Conservation (phyloP, 2,797 vertebrate genomes). For the Epinephelus malabaricus region DNA sequence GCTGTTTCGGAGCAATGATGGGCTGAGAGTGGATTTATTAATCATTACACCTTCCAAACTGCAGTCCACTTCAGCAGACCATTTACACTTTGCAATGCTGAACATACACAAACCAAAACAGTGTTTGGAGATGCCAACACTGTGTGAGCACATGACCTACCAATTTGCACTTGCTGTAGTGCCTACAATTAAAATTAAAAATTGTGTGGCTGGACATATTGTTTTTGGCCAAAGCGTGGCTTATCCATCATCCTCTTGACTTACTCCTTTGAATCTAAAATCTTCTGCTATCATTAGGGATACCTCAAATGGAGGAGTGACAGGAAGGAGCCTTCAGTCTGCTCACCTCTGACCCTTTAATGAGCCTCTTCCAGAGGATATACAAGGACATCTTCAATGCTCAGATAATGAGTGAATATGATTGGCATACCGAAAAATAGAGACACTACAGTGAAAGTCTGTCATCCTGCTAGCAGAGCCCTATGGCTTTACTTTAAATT, state of each 20-base stretch:
- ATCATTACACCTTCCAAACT: too few species aligned
- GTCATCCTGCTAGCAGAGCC: too few species aligned
- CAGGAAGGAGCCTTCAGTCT: constrained; percentile 4
- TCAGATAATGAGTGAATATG: too few species aligned
- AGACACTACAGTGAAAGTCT: too few species aligned
- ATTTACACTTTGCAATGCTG: too few species aligned
- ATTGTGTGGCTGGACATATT: neutral
- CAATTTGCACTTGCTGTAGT: neutral
- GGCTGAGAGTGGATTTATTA: too few species aligned
- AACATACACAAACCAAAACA: too few species aligned
- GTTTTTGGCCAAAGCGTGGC: neutral
- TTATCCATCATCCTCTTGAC: neutral
- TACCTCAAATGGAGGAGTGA: neutral
- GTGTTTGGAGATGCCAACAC: too few species aligned
- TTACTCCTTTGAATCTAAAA: neutral
- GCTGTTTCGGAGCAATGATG: too few species aligned
- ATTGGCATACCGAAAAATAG: too few species aligned
- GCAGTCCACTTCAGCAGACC: too few species aligned
- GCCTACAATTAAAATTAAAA: neutral
- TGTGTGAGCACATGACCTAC: neutral
- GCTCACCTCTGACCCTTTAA: constrained; percentile 16
- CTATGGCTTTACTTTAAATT: too few species aligned
- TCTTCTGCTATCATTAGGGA: neutral
- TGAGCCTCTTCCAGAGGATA: constrained; percentile 1
- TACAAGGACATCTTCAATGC: neutral